Base-by-base conservation (phyloP, 1,140 invertebrate genomes). In the Calycopis cecrops region DNA sequence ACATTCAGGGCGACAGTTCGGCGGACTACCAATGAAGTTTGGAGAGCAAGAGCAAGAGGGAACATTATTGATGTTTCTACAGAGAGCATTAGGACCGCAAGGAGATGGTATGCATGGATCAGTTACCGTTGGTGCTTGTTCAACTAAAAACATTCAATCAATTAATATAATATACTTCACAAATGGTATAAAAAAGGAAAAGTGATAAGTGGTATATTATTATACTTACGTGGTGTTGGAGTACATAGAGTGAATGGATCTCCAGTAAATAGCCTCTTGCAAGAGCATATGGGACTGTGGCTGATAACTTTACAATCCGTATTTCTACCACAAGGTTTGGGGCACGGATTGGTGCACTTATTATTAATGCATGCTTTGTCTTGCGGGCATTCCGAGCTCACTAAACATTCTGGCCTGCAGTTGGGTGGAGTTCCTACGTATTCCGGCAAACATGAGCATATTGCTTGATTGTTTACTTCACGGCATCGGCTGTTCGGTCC, bases 1-100 rank as follows among this genome's bases (percentile, higher is more conserved):
- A 78, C 91, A 94, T 82, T 94, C 92, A 7, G 92, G 92, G 69
- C 91, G 85, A 69, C 92, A 94, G 63, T 91, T 91, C 17, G 92
- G 92, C 35, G 93, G 93, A 64, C 90, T 90, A 38, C 94, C 94
- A 38, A 92, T 90, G 59, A 90, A 93, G 53, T 87, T 90, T 9
- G 78, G 65, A 33, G 90, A 67, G 76, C 93, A 95, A 6, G 90
- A 90, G 71, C 92, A 94, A 11, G 91, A 91, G 34, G 91, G 89
- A 28, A 81, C 79, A 50, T 88, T 90, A 28, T 89, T 89, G 42
- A 91, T 83, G 34, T 91, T 88, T 59, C 89, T 83, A 71, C 94
- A 94, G 67, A 91, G 85, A 11, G 92, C 90, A 73, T 93, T 92
- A 16, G 89, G 87, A 34, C 93, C 94, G 78, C 94, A 95, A 4